Evolutionary conservation across 1,140 invertebrate species (phyloP).

Genomic region (Drosophila seguyi): DNA sequence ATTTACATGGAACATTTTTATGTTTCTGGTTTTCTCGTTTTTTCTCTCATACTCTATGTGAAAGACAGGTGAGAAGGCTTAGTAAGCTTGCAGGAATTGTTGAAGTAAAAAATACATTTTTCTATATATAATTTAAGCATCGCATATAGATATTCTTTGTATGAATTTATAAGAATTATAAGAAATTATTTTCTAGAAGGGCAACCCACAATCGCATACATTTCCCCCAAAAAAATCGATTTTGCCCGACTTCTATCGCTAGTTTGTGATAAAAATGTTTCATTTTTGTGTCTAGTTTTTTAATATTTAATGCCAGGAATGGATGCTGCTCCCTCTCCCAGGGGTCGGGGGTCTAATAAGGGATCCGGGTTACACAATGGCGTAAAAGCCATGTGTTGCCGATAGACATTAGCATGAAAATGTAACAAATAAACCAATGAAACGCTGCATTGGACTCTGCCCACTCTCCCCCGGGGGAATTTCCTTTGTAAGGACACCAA

Average conservation of each 20-base stretch:
- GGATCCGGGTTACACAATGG: constrained; percentile 40
- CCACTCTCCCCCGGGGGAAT: not conserved
- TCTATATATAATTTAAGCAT: too few species aligned
- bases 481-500: constrained; percentile 20
- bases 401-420: constrained; percentile 80
- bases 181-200: not conserved
- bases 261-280: constrained; percentile 78
- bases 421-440: constrained; percentile 67
- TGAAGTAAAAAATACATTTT: not conserved
- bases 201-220: not conserved
- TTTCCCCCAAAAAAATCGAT: not conserved
- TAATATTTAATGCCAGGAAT: constrained; percentile 77
- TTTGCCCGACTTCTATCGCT: constrained; percentile 46
- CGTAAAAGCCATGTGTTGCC: constrained; percentile 68
- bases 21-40: constrained; percentile 29
- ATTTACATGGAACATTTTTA: constrained; percentile 59
- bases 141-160: not conserved
- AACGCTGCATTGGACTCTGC: not conserved
- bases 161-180: not conserved
- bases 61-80: not conserved
- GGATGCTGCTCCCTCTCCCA: constrained; percentile 31
- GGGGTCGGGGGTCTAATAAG: constrained; percentile 27
- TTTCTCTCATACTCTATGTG: constrained; percentile 30
- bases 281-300: constrained; percentile 80
- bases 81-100: not conserved